A percentile compares a stretch with the other conserved stretches of the same genome.
Evolutionary conservation across 2,113 vertebrate genomes (phyloP).

Genomic region (Apistogramma diplotaenia): DNA sequence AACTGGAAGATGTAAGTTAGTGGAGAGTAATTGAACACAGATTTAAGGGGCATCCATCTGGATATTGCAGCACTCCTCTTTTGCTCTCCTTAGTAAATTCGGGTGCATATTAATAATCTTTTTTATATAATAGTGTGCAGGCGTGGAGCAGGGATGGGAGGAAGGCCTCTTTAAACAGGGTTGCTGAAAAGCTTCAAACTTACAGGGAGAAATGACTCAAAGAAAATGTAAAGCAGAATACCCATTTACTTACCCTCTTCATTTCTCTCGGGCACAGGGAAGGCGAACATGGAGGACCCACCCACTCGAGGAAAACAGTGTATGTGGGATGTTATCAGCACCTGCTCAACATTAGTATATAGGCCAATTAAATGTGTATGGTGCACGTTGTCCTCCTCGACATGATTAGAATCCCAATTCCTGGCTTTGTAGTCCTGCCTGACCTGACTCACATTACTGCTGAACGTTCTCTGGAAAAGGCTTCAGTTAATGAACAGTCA

Average conservation of each 20-base stretch:
- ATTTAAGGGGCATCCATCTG: slow-evolving; percentile 73
- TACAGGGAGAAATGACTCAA: slow-evolving; percentile 54
- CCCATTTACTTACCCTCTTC: slow-evolving; percentile 50
- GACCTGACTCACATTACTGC: slow-evolving; percentile 30
- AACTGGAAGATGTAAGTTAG: slow-evolving; percentile 72
- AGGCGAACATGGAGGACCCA: slow-evolving; percentile 8
- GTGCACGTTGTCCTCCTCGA: slow-evolving; percentile 47
- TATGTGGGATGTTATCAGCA: slow-evolving; percentile 56
- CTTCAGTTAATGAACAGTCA: slow-evolving; percentile 52
- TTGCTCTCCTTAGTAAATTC: slow-evolving; percentile 62
- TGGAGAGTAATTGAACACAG: slow-evolving; percentile 74
- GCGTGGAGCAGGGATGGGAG: not conserved
- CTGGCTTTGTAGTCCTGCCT: slow-evolving; percentile 28
- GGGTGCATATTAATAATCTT: slow-evolving; percentile 74
- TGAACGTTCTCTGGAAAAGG: slow-evolving; percentile 44
- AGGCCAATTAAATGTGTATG: slow-evolving; percentile 67
- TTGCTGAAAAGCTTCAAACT: slow-evolving; percentile 44
- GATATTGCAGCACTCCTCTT: slow-evolving; percentile 43
- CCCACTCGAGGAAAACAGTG: slow-evolving; percentile 30
- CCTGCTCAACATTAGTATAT: slow-evolving; percentile 54
- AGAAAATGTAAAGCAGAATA: slow-evolving; percentile 55
- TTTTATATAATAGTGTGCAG: slow-evolving; percentile 58
- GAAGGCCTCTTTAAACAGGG: slow-evolving; percentile 40
- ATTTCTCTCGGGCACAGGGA: not conserved
- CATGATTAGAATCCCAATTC: slow-evolving; percentile 53